phyloP scores from a whole-genome alignment of 2,113 vertebrate species.

The Otis tarda region DNA sequence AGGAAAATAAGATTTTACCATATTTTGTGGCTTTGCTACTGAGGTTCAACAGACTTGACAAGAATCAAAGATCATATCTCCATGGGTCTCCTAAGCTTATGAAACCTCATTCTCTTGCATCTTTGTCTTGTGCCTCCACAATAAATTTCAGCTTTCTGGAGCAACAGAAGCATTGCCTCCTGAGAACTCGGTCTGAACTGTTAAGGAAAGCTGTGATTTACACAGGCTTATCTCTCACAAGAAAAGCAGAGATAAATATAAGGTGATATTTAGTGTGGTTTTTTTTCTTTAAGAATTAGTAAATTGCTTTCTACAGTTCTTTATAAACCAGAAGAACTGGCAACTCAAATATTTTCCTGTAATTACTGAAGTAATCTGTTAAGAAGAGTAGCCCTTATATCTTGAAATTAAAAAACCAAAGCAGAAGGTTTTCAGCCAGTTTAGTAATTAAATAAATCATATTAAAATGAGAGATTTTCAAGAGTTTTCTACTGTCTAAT shows the following conservation, averaged over 20 bases:
- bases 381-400: neutral
- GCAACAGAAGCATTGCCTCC: neutral
- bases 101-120: neutral
- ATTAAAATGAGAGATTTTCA: neutral
- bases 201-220: neutral
- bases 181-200: neutral
- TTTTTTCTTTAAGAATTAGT: neutral
- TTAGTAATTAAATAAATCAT: neutral
- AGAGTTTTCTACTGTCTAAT: neutral
- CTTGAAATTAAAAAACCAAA: neutral
- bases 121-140: neutral
- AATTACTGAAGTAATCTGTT: neutral
- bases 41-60: neutral
- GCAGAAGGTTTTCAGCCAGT: neutral
- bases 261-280: neutral
- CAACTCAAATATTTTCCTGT: neutral
- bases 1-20: neutral
- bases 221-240: neutral
- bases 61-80: neutral
- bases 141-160: neutral
- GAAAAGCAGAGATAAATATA: neutral
- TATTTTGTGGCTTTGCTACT: neutral
- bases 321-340: neutral
- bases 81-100: neutral
- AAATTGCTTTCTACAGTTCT: neutral